A percentile compares a stretch with the other conserved stretches of the same genome.
Evolutionary conservation across 2,888 invertebrate species (phyloP).

Genomic region (Panorpa germanica): DNA sequence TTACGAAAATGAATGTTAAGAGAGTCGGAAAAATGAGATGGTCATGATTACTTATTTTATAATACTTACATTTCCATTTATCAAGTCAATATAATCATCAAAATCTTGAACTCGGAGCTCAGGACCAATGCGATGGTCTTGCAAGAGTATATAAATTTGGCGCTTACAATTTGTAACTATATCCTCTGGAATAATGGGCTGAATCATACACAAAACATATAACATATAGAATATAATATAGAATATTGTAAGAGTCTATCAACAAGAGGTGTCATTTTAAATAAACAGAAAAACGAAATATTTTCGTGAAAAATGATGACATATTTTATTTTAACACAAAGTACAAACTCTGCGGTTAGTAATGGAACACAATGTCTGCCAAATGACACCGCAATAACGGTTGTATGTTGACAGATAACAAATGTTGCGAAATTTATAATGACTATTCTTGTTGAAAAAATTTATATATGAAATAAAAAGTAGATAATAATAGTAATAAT

Average conservation of each 20-base stretch:
- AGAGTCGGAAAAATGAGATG: too few relatives aligned
- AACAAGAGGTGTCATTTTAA: too few relatives aligned
- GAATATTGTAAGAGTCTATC: neutral
- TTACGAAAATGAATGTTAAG: neutral
- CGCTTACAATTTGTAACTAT: conserved; percentile 41
- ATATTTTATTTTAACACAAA: neutral
- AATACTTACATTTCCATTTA: conserved; percentile 41
- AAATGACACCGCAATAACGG: too few relatives aligned
- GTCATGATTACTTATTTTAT: conserved; percentile 2
- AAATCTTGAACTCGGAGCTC: conserved; percentile 58
- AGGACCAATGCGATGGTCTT: conserved; percentile 53
- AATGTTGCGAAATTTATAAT: conserved; percentile 2
- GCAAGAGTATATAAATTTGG: conserved; percentile 39
- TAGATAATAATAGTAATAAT: neutral
- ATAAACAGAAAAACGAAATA: conserved; percentile 13
- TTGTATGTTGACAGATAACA: too few relatives aligned
- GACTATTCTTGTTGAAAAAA: conserved; percentile 7
- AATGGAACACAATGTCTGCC: too few relatives aligned
- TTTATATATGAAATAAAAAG: conserved; percentile 2
- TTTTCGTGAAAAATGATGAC: conserved; percentile 2
- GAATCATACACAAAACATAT: conserved; percentile 14
- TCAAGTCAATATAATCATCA: conserved; percentile 56
- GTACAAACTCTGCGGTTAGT: conserved; percentile 1
- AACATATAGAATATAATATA: conserved; percentile 1
- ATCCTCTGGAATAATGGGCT: conserved; percentile 61